Conservation (phyloP, 2,888 invertebrate genomes). For the Odontothrips loti region DNA sequence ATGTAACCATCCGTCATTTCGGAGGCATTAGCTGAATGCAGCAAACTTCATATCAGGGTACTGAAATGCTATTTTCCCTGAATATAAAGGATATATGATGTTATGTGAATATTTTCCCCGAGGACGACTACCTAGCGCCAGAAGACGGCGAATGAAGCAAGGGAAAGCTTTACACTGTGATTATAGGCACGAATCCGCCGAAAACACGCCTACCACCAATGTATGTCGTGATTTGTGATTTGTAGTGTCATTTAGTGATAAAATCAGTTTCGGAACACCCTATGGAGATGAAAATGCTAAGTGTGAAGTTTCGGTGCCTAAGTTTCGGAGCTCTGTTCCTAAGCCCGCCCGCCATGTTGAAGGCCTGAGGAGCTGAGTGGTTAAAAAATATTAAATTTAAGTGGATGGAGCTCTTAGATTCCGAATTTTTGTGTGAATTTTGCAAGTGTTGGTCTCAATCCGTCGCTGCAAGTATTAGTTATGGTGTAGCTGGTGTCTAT, state of each 20-base stretch:
- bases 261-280: neutral
- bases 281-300: neutral
- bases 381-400: neutral
- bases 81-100: slow-evolving; percentile 38
- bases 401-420: neutral
- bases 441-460: neutral
- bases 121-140: slow-evolving; percentile 41
- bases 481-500: neutral
- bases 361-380: neutral
- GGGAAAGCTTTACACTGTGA: slow-evolving; percentile 38
- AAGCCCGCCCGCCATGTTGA: slow-evolving; percentile 23
- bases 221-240: slow-evolving; percentile 30
- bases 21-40: slow-evolving; percentile 48
- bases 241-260: slow-evolving; percentile 5
- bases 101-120: slow-evolving; percentile 37
- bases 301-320: neutral
- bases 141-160: slow-evolving; percentile 42
- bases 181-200: slow-evolving; percentile 18
- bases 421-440: neutral
- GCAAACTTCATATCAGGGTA: slow-evolving; percentile 48
- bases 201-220: neutral
- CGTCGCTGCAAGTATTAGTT: neutral
- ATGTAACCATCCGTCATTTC: slow-evolving; percentile 50
- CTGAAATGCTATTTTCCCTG: slow-evolving; percentile 44
- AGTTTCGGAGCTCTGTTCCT: slow-evolving; percentile 4